Evolutionary conservation across 2,113 vertebrate species (phyloP), one percentile per base, ranked within the genome.

Genomic region (Columba livia): DNA sequence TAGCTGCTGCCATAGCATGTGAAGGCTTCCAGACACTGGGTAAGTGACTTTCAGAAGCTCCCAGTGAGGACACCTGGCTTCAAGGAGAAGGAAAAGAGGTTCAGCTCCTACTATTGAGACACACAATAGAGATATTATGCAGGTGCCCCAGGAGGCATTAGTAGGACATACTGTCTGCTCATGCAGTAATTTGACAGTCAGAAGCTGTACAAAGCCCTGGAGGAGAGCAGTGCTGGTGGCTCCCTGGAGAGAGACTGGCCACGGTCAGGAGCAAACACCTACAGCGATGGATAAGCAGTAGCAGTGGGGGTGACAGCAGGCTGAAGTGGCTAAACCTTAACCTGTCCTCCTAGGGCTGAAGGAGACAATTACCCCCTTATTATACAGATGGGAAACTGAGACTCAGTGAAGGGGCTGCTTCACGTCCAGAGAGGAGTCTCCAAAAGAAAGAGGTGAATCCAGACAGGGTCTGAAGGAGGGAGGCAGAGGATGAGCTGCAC

Each of bases 281-380:
- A 60, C 38, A 57, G 44, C 0, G 0, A 11, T 8, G 25, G 54
- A 31, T 69, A 56, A 69, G 50, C 50, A 25, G 9, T 16, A 8
- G 19, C 44, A 25, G 9, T 14, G 9, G 19, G 10, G 24, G 6
- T 36, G 28, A 42, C 3, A 23, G 18, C 12, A 50, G 34, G 14
- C 42, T 57, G 44, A 29, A 53, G 29, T 15, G 17, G 17, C 60
- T 69, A 31, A n/a, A 11, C 38, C 34, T 77, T 24, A 72, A 21
- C 11, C 34, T 69, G 12, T 61, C 34, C 40, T 73, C 56, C 50
- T 42, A 65, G 42, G 26, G 28, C 34, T 29, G 28, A 86, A 47
- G 67, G 32, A 66, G 7, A 57, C 15, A 1, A 3, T 57, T 70
- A 36, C 4, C 24, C 78, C 10, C 15, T 34, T 78, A 10, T 88